phyloP scores from a whole-genome alignment of 2,797 vertebrate species.

The Sparus aurata region DNA sequence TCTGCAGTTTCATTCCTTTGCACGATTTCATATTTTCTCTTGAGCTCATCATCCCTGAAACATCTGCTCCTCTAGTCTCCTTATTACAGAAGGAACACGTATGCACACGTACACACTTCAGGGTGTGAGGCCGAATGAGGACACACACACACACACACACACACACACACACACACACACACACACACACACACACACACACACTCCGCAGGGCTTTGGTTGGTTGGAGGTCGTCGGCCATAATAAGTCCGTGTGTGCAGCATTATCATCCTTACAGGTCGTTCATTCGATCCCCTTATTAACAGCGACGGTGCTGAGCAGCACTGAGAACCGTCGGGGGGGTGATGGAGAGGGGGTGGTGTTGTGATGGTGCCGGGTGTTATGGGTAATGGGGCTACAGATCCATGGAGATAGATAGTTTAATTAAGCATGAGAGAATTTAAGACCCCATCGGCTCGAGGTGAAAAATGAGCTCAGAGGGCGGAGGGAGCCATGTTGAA shows the following conservation, averaged over 20 bases:
- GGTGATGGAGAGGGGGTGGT: not conserved
- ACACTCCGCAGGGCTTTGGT: not conserved
- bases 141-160: too few relatives aligned
- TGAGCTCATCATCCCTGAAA: not conserved
- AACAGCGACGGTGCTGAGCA: slow-evolving; percentile 42
- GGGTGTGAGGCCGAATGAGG: not conserved
- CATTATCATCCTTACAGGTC: slow-evolving; percentile 50
- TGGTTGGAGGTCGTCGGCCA: slow-evolving; percentile 17
- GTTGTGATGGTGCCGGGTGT: slow-evolving; percentile 36
- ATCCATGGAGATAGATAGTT: slow-evolving; percentile 70
- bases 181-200: not conserved
- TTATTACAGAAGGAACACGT: not conserved
- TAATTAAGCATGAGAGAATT: slow-evolving; percentile 80
- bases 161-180: not conserved
- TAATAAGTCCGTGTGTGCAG: slow-evolving; percentile 40
- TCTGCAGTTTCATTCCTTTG: not conserved
- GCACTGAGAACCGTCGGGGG: not conserved
- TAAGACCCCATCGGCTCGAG: slow-evolving; percentile 65
- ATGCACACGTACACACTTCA: not conserved
- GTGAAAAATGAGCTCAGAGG: slow-evolving; percentile 69
- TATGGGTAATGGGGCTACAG: slow-evolving; percentile 70
- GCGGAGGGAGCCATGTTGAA: slow-evolving; percentile 12
- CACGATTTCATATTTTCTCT: too few relatives aligned
- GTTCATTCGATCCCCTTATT: slow-evolving; percentile 60
- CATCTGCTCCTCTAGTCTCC: not conserved